A percentile compares a stretch with the other conserved stretches of the same genome.
These are phyloP conservation scores for Allophyes oxyacanthae DNA, from an alignment of 2,888 invertebrate genomes.

Conservation along the genomic window DNA sequence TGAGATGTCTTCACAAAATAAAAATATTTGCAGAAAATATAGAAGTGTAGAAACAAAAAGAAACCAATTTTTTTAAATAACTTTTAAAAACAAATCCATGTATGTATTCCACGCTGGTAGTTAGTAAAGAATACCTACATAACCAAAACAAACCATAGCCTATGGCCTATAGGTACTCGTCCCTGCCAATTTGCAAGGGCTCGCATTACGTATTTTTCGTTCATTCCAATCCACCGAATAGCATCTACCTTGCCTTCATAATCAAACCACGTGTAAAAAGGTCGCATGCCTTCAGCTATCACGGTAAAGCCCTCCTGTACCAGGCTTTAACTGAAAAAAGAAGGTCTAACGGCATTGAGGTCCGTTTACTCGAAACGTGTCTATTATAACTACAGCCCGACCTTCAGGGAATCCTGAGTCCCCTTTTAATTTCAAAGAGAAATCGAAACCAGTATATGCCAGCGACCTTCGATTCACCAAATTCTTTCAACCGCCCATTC, in stretches of 20 bases:
- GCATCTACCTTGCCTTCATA: slow-evolving; percentile 19
- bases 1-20: too few relatives aligned
- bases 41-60: too few relatives aligned
- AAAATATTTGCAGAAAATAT: too few relatives aligned
- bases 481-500: neutral
- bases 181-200: slow-evolving; percentile 35
- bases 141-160: slow-evolving; percentile 17
- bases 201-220: slow-evolving; percentile 39
- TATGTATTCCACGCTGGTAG: too few relatives aligned
- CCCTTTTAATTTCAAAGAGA: slow-evolving; percentile 74
- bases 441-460: slow-evolving; percentile 67
- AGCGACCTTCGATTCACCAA: slow-evolving; percentile 40
- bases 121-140: too few relatives aligned
- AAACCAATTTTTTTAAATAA: too few relatives aligned
- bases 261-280: slow-evolving; percentile 49
- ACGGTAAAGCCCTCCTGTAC: slow-evolving; percentile 27
- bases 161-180: too few relatives aligned
- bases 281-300: slow-evolving; percentile 41
- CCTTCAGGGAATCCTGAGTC: slow-evolving; percentile 70
- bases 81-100: too few relatives aligned
- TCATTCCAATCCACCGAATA: slow-evolving; percentile 15
- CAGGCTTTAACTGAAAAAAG: slow-evolving; percentile 48
- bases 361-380: slow-evolving; percentile 53
- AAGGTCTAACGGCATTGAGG: slow-evolving; percentile 42
- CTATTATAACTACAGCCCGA: slow-evolving; percentile 51